Evolutionary conservation across 2,797 vertebrate genomes (phyloP), one percentile per base, ranked within the genome.

Genomic region (Harpagifer antarcticus): DNA sequence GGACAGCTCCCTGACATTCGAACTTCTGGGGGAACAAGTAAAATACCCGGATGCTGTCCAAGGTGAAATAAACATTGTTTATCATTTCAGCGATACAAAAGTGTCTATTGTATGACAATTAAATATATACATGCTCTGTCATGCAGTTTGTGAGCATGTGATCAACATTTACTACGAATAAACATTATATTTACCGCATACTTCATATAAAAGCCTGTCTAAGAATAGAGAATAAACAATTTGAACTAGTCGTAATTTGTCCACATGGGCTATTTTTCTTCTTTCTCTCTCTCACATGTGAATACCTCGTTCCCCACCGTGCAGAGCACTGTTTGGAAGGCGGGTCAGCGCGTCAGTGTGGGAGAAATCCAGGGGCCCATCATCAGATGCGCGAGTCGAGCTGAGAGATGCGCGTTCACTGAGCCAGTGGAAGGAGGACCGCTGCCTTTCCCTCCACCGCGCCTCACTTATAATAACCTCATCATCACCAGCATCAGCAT

Each of bases 321-420:
- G 69, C 72, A 64, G 78, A 68, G 70, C 3, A 6, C 61, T 23
- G 85, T 85, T 93, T 81, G 81, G 94, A 94, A 95, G 96, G 96
- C 94, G 96, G 96, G 93, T 91, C 93, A 68, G 93, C 85, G 89
- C 91, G 80, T 92, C 93, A 87, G 94, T 90, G 95, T 87, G 94
- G 94, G 86, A 83, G 85, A 84, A 93, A 94, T 94, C 94, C 93
- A 91, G 89, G 92, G 91, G 94, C 93, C 93, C 84, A 86, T 93
- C 96, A 86, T 87, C 89, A 89, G 78, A 84, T 73, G 93, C 90
- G 86, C 94, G 95, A 95, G 93, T 78, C 87, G 91, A 92, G 95
- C 94, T 85, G 91, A 93, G 91, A 85, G 89, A 91, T 86, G 92
- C 85, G 88, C 90, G 83, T 92, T 83, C 86, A 83, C 86, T 86